Evolutionary conservation across 2,113 vertebrate species (phyloP), one percentile per base, ranked within the genome.

Genomic region (Misgurnus anguillicaudatus): DNA sequence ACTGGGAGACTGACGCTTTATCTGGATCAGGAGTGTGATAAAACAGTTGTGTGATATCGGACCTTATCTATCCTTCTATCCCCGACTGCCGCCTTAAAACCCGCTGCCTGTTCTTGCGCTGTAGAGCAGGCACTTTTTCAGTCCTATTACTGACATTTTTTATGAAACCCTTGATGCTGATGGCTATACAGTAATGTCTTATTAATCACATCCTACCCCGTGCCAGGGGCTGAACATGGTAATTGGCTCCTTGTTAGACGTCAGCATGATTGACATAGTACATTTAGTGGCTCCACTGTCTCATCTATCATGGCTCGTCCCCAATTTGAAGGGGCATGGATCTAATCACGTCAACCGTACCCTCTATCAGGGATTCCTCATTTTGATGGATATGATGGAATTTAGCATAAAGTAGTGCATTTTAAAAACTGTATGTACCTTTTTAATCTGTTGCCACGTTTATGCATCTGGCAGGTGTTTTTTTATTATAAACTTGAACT

Each of bases 341-440:
- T 84, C 83, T 81, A 70, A 91, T 90, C 88, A 80, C 88, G 90
- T 82, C 83, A 83, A 80, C 83, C 89, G 86, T 90, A 91, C 91
- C 57, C 47, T 53, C 60, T 5, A 92, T 86, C 85, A 79, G 87
- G 86, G 92, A 93, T 88, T 74, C 83, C 89, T 91, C 87, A 80
- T 91, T 91, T 90, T 93, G 93, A 93, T 92, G 85, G 89, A 86
- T 90, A 86, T 90, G 90, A 42, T 80, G 69, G 53, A 16, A n/a
- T 39, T 70, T 70, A 57, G 17, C 17, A 57, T 16, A 3, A 5
- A 79, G 31, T 14, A 55, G 42, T 36, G 41, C 39, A 48, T 64
- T 53, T 45, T 7, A 17, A 64, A 2, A 21, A 16, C 31, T 53
- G 60, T 51, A 14, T 36, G 24, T 14, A 51, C 3, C 48, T 45